Conservation (phyloP, 92 coral and sea anemone species). For the Phymanthus crucifer region DNA sequence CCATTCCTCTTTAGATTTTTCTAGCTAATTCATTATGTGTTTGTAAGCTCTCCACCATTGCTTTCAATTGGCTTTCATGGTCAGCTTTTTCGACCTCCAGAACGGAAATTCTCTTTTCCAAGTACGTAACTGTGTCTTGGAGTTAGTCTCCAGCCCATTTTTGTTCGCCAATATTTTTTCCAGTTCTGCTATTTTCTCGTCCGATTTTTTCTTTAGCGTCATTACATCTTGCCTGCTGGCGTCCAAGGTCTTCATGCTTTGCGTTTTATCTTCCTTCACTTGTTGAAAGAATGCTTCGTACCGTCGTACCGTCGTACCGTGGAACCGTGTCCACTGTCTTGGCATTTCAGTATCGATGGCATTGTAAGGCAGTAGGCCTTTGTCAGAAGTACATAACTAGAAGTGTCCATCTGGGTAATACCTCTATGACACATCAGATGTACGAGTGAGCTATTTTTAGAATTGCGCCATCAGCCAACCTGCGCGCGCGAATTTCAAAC, state of each 20-base stretch:
- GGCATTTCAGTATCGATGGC: too few species aligned
- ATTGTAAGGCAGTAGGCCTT: too few species aligned
- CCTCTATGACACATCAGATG: too few species aligned
- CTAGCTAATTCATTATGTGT: constrained; percentile 10
- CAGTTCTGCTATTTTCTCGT: background rate
- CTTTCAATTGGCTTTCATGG: constrained; percentile 14
- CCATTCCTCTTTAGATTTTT: constrained; percentile 17
- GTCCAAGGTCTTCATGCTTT: background rate
- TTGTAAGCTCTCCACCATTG: background rate
- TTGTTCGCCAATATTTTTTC: constrained; percentile 6
- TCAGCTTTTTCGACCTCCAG: constrained; percentile 19
- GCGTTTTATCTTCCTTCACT: background rate
- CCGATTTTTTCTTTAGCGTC: constrained; percentile 1
- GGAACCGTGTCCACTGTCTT: too few species aligned
- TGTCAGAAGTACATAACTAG: too few species aligned
- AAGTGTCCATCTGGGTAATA: too few species aligned
- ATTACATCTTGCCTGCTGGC: background rate
- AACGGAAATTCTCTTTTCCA: constrained; percentile 12
- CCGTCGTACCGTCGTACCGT: too few species aligned
- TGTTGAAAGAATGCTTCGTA: background rate
- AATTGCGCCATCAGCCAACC: too few species aligned
- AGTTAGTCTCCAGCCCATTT: background rate
- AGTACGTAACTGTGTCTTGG: constrained; percentile 16
- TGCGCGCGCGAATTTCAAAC: too few species aligned
- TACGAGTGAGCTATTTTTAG: too few species aligned